Conservation (phyloP, 2,113 vertebrate species). For the Lynx canadensis region DNA sequence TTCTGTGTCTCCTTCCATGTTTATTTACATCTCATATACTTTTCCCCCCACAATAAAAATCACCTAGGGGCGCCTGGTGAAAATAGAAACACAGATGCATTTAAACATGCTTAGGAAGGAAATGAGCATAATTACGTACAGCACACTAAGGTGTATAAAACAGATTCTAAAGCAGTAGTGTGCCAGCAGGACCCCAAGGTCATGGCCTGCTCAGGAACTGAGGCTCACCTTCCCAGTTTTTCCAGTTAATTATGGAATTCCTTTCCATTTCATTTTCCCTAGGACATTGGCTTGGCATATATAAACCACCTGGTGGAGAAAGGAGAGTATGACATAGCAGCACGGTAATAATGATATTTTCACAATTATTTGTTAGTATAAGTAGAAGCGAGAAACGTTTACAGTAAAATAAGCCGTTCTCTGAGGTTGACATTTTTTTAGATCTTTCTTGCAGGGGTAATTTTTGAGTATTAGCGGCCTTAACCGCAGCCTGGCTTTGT, state of each 20-base stretch:
- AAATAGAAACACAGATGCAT: background rate
- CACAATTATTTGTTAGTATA: background rate
- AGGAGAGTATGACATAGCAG: constrained; percentile 93
- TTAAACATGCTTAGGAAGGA: background rate
- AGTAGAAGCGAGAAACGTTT: background rate
- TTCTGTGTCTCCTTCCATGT: too few relatives aligned
- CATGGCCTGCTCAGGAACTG: background rate
- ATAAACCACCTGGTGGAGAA: constrained; percentile 96
- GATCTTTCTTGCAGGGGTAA: background rate
- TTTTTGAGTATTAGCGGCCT: background rate
- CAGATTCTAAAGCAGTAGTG: background rate
- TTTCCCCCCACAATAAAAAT: too few relatives aligned
- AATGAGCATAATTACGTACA: constrained; percentile 4
- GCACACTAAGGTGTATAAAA: background rate
- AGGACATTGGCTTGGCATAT: constrained; percentile 97
- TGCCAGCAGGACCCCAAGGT: background rate
- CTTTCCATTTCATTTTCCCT: constrained; percentile 41
- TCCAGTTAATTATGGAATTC: background rate
- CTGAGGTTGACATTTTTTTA: background rate
- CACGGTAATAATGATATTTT: constrained; percentile 88
- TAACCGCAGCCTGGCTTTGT: background rate
- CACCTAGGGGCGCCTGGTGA: too few relatives aligned
- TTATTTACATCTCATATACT: too few relatives aligned
- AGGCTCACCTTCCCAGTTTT: background rate
- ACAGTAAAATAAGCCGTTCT: background rate